These are phyloP conservation scores for Decapterus maruadsi DNA, from an alignment of 2,797 vertebrate species.

Conservation along the genomic window DNA sequence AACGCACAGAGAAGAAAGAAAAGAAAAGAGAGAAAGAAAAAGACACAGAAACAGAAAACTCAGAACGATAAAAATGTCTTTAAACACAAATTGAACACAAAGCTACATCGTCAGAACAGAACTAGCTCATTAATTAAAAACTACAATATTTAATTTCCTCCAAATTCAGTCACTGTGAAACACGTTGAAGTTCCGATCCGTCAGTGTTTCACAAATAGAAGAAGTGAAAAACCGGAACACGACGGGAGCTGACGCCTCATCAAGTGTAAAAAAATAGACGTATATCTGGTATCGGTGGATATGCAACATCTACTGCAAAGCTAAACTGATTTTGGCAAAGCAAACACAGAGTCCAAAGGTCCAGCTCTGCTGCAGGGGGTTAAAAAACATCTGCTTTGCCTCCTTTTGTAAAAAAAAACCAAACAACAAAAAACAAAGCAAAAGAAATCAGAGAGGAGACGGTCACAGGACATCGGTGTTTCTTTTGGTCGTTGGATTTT, in stretches of 20 bases:
- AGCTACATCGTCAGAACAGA: neutral
- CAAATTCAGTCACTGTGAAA: neutral
- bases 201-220: neutral
- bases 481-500: too few relatives aligned
- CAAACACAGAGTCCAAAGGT: conserved; percentile 17
- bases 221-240: neutral
- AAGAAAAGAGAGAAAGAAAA: neutral
- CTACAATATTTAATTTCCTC: neutral
- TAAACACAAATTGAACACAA: conserved; percentile 25
- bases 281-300: conserved; percentile 21
- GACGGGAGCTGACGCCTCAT: conserved; percentile 17
- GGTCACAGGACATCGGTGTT: conserved; percentile 24
- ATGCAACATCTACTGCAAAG: conserved; percentile 1
- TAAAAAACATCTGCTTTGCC: neutral
- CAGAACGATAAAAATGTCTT: conserved; percentile 3
- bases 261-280: conserved; percentile 37
- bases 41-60: neutral
- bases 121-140: neutral
- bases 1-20: neutral
- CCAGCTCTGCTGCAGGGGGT: neutral
- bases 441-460: neutral
- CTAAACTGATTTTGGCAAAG: conserved; percentile 45
- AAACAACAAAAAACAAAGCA: neutral
- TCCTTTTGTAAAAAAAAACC: neutral
- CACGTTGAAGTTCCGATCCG: neutral